Conservation (phyloP, 2,113 vertebrate genomes). For the Gymnobelideus leadbeateri region DNA sequence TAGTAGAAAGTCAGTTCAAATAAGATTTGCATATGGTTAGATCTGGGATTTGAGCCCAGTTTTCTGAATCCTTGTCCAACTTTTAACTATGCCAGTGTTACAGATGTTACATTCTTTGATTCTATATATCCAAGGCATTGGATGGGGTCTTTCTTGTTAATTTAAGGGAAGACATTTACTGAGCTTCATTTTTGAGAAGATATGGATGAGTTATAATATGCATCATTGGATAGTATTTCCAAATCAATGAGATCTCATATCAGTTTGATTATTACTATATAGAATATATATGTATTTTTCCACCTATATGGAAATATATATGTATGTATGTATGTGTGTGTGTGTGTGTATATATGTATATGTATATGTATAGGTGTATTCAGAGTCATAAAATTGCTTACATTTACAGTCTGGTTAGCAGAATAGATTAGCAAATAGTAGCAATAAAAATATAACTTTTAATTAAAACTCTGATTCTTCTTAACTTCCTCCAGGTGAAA, state of each 20-base stretch:
- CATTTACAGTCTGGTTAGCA: neutral
- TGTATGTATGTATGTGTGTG: too few relatives aligned
- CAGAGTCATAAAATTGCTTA: neutral
- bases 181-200: neutral
- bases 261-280: neutral
- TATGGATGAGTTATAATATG: neutral
- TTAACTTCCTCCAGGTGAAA: neutral
- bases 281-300: neutral
- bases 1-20: neutral
- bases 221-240: neutral
- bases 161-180: neutral
- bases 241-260: neutral
- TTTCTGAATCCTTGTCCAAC: neutral
- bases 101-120: neutral
- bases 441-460: neutral
- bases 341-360: too few relatives aligned
- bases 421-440: neutral
- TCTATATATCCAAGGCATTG: neutral
- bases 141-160: neutral
- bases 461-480: neutral
- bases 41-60: neutral
- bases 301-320: too few relatives aligned
- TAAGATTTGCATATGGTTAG: neutral
- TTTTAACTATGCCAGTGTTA: neutral
- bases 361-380: too few relatives aligned